These are phyloP conservation scores for Graptemys geographica DNA, from an alignment of 2,797 vertebrate species.

Conservation along the genomic window DNA sequence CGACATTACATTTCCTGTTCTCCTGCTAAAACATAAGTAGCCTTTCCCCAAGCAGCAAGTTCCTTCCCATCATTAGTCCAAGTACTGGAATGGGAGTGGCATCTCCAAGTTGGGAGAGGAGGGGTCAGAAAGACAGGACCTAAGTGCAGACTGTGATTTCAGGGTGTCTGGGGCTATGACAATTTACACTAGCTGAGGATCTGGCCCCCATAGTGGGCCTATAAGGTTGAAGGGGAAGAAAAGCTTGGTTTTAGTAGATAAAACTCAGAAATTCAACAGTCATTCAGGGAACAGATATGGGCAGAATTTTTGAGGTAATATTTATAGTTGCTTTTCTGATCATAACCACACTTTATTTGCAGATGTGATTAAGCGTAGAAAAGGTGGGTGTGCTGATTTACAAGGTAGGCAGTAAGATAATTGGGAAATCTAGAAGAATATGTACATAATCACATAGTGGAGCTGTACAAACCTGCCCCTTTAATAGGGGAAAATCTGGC, in stretches of 20 bases:
- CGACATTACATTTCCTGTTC: not conserved
- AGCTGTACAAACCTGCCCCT: accelerated
- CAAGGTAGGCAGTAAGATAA: not conserved
- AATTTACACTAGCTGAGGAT: not conserved
- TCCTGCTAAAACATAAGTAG: not conserved
- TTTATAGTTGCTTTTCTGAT: not conserved
- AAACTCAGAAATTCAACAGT: accelerated
- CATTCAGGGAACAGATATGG: accelerated
- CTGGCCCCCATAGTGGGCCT: accelerated
- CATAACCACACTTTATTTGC: not conserved
- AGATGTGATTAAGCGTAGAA: not conserved
- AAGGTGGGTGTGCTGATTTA: not conserved
- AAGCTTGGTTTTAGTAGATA: not conserved
- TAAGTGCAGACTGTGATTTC: not conserved
- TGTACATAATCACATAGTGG: not conserved
- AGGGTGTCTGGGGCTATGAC: accelerated
- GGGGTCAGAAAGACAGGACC: not conserved
- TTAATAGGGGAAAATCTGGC: not conserved
- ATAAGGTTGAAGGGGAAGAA: not conserved
- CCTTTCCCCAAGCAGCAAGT: not conserved
- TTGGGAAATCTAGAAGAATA: not conserved
- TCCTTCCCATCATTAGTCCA: not conserved
- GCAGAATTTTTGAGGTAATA: not conserved
- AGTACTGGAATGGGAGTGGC: not conserved
- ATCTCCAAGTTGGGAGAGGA: not conserved